phyloP scores from a whole-genome alignment of 1,140 invertebrate species.

The Drosophila punjabiensis region DNA sequence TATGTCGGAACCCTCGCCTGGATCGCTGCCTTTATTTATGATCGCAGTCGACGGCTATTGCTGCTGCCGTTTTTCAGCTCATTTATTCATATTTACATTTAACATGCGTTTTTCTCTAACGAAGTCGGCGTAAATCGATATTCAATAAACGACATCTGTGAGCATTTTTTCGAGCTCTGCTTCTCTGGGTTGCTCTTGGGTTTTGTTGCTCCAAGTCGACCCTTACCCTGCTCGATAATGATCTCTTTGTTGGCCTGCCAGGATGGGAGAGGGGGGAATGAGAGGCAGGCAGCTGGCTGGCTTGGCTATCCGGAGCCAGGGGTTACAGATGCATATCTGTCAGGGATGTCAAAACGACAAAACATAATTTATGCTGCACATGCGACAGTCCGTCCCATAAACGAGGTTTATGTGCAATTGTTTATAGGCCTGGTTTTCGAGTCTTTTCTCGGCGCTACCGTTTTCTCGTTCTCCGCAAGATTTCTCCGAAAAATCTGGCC shows the following conservation, averaged over 20 bases:
- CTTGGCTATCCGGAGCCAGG: constrained; percentile 33
- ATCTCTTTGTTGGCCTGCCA: constrained; percentile 68
- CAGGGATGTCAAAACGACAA: constrained; percentile 75
- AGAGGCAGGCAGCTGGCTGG: constrained; percentile 38
- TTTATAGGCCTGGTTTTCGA: constrained; percentile 51
- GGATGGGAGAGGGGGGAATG: constrained; percentile 16
- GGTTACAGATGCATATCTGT: constrained; percentile 76
- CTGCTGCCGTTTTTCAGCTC: constrained; percentile 68
- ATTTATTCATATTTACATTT: constrained; percentile 84
- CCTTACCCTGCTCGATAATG: constrained; percentile 68
- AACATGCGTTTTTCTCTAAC: constrained; percentile 78
- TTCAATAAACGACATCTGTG: constrained; percentile 84
- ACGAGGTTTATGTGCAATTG: constrained; percentile 56
- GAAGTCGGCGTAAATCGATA: constrained; percentile 82
- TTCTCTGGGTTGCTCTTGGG: constrained; percentile 14
- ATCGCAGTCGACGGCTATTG: constrained; percentile 20
- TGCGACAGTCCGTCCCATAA: constrained; percentile 62
- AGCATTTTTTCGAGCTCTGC: constrained; percentile 65
- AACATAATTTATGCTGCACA: constrained; percentile 77
- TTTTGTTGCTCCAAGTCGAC: constrained; percentile 40
- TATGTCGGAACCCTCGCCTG: constrained; percentile 20
- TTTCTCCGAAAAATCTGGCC: constrained; percentile 39
- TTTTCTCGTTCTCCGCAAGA: constrained; percentile 12
- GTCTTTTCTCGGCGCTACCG: constrained; percentile 45
- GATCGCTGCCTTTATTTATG: constrained; percentile 51